Evolutionary conservation across 2,113 vertebrate species (phyloP).

Genomic region (Eublepharis macularius): DNA sequence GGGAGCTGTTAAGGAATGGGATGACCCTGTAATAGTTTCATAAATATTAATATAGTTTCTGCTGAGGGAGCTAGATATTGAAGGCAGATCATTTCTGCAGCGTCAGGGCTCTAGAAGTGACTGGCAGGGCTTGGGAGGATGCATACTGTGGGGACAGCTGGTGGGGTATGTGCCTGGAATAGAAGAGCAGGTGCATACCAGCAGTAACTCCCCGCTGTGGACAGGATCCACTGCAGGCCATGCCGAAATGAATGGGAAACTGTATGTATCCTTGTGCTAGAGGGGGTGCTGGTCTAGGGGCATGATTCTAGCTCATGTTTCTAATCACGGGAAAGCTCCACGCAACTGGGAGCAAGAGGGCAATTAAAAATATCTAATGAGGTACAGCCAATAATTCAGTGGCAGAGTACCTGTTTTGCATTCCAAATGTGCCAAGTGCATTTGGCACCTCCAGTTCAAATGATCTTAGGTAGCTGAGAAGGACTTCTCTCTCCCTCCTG

Average conservation of each 20-base stretch:
- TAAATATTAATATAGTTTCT: constrained; percentile 48
- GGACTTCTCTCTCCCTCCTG: too few species aligned
- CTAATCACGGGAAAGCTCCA: too few species aligned
- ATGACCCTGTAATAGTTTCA: background rate
- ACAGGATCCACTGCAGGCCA: background rate
- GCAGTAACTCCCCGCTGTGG: background rate
- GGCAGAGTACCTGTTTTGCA: too few species aligned
- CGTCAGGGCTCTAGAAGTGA: background rate
- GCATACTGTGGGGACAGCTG: background rate
- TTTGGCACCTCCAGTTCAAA: too few species aligned
- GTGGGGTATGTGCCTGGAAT: background rate
- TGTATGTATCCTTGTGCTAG: too few species aligned
- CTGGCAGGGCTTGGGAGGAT: background rate
- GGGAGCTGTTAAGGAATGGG: constrained; percentile 32
- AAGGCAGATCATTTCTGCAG: background rate
- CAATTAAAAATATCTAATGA: too few species aligned
- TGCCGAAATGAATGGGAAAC: background rate
- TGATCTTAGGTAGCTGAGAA: too few species aligned
- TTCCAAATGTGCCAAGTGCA: too few species aligned
- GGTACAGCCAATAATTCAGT: too few species aligned
- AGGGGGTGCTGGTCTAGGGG: too few species aligned
- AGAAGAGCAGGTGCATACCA: background rate
- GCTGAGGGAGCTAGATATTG: constrained; percentile 15
- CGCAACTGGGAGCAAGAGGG: too few species aligned
- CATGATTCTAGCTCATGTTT: too few species aligned